Percentiles rank a stretch among this genome's conserved stretches.
These are phyloP conservation scores for Calephelis nemesis DNA, from an alignment of 1,140 invertebrate species.

Conservation along the genomic window DNA sequence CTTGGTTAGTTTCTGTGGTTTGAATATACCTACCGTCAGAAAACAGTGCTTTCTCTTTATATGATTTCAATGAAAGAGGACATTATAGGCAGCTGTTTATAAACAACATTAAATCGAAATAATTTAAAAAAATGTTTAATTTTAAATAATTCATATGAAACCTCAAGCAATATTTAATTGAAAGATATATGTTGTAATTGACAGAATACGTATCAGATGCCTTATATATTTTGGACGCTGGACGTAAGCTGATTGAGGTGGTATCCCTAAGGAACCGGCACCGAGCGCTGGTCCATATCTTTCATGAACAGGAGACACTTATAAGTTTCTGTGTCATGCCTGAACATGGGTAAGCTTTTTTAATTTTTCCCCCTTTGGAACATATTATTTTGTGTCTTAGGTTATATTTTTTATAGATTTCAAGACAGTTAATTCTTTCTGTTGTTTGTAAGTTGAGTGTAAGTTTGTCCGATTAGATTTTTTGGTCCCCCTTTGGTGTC, in stretches of 20 bases:
- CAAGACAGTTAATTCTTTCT: no score
- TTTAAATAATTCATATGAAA: no score
- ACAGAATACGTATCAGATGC: constrained; percentile 83
- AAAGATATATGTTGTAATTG: constrained; percentile 24
- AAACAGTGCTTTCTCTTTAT: no score
- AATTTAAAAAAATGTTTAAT: neutral
- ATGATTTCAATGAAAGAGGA: neutral
- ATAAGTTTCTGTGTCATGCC: constrained; percentile 82
- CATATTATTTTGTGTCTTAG: neutral
- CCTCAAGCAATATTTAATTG: neutral
- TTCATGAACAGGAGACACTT: constrained; percentile 79
- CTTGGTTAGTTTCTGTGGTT: no score
- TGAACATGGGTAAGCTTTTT: constrained; percentile 80
- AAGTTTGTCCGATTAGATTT: no score
- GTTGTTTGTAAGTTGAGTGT: no score
- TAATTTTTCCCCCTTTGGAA: neutral
- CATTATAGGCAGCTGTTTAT: no score
- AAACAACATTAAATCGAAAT: neutral
- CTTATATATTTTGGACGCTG: constrained; percentile 83
- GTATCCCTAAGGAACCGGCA: constrained; percentile 77
- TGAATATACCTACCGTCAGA: no score
- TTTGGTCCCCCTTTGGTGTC: no score
- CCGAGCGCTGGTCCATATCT: constrained; percentile 79
- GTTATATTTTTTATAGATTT: neutral
- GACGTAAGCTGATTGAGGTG: constrained; percentile 81